Evolutionary conservation across 2,797 vertebrate species (phyloP).

Genomic region (Pristis pectinata): DNA sequence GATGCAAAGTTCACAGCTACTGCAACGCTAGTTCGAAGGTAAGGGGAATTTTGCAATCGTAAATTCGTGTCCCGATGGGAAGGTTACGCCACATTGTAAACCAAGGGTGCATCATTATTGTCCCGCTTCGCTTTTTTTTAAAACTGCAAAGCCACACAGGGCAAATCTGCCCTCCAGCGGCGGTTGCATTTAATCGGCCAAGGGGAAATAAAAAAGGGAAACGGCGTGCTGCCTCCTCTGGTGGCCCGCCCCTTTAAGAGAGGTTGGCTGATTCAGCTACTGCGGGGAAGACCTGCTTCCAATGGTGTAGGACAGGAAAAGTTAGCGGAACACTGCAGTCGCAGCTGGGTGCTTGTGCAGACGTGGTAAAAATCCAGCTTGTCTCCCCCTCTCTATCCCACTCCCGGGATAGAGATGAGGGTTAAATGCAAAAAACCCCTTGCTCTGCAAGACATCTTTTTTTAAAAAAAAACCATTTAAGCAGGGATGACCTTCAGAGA

Average conservation of each 20-base stretch:
- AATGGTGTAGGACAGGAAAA: not conserved
- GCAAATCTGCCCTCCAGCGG: not conserved
- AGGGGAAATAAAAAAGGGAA: not conserved
- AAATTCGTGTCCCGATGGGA: not conserved
- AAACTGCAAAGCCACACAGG: not conserved
- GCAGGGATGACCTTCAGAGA: slow-evolving; percentile 12
- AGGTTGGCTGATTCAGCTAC: not conserved
- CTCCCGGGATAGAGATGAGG: not conserved
- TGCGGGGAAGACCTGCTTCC: not conserved
- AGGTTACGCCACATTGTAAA: too few species aligned
- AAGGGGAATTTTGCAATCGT: not conserved
- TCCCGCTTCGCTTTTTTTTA: not conserved
- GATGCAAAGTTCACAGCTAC: not conserved
- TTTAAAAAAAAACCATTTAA: not conserved
- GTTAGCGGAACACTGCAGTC: not conserved
- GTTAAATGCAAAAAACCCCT: not conserved
- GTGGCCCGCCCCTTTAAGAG: slow-evolving; percentile 19
- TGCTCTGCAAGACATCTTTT: not conserved
- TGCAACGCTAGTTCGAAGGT: not conserved
- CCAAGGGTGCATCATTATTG: too few species aligned
- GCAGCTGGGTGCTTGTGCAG: not conserved
- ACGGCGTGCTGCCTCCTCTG: not conserved
- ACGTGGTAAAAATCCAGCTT: not conserved
- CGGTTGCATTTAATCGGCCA: not conserved
- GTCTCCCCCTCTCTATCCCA: not conserved